Base-by-base conservation (phyloP, 2,888 invertebrate species). In the Tetropium fuscum region DNA sequence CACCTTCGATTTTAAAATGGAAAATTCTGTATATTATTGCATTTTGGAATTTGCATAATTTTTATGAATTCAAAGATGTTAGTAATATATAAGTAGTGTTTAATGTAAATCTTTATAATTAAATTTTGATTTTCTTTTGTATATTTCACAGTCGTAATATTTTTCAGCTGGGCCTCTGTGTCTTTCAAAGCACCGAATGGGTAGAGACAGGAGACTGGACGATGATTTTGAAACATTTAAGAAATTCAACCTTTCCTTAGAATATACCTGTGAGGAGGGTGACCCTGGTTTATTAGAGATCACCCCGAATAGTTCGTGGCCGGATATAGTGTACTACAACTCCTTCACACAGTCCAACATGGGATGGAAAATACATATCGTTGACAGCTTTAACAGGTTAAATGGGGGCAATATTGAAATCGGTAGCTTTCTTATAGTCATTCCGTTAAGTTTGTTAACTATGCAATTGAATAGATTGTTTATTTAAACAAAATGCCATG, bases 321-420 rank as follows among this genome's bases (percentile, higher is more conserved):
- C 97, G 0, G 95, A 97, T 81, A 83, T 88, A 19, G 94, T 97
- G 15, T 97, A 96, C 82, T 95, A 95, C 80, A 92, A 97, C 84
- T 95, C 95, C 59, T 97, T 94, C 82, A 93, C 94, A 2, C 95
- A 95, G 74, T 88, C 92, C 18, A 94, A 96, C 82, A 97, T 97
- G 95, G 97, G 97, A 61, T 96, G 95, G 86, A 94, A 94, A 80
- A 95, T 97, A 76, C 91, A 92, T 81, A 87, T 97, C 16, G 91
- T 97, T 53, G 96, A 97, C 81, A 90, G 87, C 53, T 91, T 89
- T 77, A 83, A 82, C 38, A 84, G 71, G 48, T 66, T 64, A 5
- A 20, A 20, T 3, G 61, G 13, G 6, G 15, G 36, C 10, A 34
- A 7, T 3, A 3, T 19, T 5, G 25, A 41, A 3, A 13, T 19